Percentiles rank a stretch among this genome's conserved stretches.
phyloP scores from a whole-genome alignment of 2,888 invertebrate genomes.

The Watsonalla cultraria region DNA sequence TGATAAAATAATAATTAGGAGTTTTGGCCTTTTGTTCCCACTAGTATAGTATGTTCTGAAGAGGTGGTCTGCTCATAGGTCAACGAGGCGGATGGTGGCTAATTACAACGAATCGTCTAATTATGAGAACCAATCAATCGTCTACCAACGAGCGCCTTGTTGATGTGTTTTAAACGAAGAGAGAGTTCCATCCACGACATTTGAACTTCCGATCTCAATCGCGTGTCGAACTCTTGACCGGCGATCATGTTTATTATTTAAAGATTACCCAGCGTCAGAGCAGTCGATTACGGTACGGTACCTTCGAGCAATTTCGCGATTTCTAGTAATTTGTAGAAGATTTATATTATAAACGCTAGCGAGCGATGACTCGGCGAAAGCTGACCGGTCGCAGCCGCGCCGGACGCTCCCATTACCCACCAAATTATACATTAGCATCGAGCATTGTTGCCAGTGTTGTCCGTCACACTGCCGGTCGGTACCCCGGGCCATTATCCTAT shows the following conservation, averaged over 20 bases:
- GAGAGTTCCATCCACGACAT: background rate
- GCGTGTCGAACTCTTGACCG: background rate
- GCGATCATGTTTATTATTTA: background rate
- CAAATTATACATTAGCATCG: background rate
- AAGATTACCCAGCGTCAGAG: background rate
- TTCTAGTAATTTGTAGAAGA: conserved; percentile 3
- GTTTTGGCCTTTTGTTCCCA: too few species aligned
- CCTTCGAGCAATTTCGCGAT: conserved; percentile 6
- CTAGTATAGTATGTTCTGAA: too few species aligned
- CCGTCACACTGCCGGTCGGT: conserved; percentile 13
- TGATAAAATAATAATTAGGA: too few species aligned
- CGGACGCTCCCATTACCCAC: background rate
- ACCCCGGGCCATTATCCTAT: conserved; percentile 19
- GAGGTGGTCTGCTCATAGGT: too few species aligned
- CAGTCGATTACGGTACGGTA: background rate
- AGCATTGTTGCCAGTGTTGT: conserved; percentile 33
- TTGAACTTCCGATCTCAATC: background rate
- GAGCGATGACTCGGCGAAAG: background rate
- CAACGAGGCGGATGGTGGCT: too few species aligned
- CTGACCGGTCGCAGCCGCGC: background rate
- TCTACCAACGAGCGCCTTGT: background rate
- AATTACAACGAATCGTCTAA: too few species aligned
- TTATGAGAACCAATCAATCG: background rate
- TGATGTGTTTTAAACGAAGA: background rate
- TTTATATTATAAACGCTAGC: background rate